These are phyloP conservation scores for Sympetrum striolatum DNA, from an alignment of 2,888 invertebrate genomes.

Conservation along the genomic window DNA sequence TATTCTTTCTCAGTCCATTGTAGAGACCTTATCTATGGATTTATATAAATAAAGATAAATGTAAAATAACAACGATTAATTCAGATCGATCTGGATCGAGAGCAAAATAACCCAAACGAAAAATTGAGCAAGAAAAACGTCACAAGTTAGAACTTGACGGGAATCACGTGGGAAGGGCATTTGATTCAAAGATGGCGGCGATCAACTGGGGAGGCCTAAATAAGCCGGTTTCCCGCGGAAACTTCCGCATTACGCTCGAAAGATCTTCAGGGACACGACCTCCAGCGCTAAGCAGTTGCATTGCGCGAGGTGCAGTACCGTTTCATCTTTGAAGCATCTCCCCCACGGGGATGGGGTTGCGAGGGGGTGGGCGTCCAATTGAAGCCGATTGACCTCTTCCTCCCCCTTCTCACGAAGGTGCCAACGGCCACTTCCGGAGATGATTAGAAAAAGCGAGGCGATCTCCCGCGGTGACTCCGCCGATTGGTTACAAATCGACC, in stretches of 20 bases:
- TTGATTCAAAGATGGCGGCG: neutral
- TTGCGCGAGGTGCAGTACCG: neutral
- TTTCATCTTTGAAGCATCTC: neutral
- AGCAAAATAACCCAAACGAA: no score
- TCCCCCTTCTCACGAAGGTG: neutral
- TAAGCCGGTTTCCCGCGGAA: neutral
- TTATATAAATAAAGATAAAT: no score
- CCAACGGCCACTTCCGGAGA: neutral
- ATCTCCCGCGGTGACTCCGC: neutral
- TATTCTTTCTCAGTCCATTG: no score
- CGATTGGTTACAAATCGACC: neutral
- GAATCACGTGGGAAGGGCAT: neutral
- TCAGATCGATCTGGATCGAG: no score
- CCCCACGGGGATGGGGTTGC: neutral
- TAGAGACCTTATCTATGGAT: no score
- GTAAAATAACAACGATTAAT: no score
- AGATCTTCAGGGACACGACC: neutral
- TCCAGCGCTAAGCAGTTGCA: neutral
- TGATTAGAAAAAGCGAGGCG: neutral
- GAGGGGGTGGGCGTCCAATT: neutral
- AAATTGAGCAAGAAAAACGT: no score
- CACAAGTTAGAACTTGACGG: no score
- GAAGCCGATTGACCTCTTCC: neutral
- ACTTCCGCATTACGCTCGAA: neutral
- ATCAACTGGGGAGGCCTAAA: neutral